Conservation (phyloP, 2,888 invertebrate species). For the Chymomyza amoena region DNA sequence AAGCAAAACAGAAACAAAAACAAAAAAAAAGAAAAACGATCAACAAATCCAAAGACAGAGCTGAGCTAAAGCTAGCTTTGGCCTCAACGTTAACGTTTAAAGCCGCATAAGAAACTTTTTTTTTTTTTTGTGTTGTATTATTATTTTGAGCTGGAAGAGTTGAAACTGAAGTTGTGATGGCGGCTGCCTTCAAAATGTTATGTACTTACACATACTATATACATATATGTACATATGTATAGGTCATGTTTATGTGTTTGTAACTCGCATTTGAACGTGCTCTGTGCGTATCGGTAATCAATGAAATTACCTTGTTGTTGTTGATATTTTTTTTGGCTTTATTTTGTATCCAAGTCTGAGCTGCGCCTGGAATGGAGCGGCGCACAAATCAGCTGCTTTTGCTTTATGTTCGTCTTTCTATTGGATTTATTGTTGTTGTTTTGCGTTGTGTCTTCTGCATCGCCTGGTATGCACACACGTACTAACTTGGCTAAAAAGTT, state of each 20-base stretch:
- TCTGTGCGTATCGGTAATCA: constrained; percentile 69
- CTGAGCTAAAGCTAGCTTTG: not conserved
- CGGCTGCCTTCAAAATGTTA: not conserved
- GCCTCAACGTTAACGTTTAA: not conserved
- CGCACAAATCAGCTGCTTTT: constrained; percentile 54
- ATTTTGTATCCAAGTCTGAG: constrained; percentile 21
- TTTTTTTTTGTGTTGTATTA: not conserved
- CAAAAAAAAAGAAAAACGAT: constrained; percentile 17
- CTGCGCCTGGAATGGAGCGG: constrained; percentile 23
- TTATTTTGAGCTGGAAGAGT: not conserved
- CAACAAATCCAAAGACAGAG: constrained; percentile 17
- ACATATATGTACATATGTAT: not conserved
- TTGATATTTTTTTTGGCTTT: constrained; percentile 14
- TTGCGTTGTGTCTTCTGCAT: constrained; percentile 25
- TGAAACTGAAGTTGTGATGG: constrained; percentile 16
- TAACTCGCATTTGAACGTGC: constrained; percentile 60
- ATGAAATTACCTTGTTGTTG: constrained; percentile 61
- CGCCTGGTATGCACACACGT: constrained; percentile 53
- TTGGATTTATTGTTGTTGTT: constrained; percentile 41
- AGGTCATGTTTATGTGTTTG: not conserved
- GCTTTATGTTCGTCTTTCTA: constrained; percentile 42
- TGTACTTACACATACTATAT: not conserved
- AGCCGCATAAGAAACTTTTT: not conserved
- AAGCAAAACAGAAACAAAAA: constrained; percentile 26
- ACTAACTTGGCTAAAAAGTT: constrained; percentile 37